A percentile compares a stretch with the other conserved stretches of the same genome.
These are phyloP conservation scores for Drosophila navojoa DNA, from an alignment of 1,140 invertebrate species.

Conservation along the genomic window DNA sequence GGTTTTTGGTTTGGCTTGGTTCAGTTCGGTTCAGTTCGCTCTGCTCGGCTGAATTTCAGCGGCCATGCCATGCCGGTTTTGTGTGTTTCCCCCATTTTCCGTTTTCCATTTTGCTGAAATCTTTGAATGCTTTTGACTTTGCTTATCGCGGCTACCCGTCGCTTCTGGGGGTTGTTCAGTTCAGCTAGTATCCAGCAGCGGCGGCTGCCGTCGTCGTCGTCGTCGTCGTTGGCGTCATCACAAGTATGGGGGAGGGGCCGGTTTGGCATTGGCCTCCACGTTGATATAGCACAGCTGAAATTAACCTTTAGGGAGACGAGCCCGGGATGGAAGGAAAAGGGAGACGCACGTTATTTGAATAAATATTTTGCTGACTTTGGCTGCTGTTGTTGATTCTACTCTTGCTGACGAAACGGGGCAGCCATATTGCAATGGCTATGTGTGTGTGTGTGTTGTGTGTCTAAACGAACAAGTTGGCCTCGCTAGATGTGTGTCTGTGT, in stretches of 20 bases:
- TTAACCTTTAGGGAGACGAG: conserved; percentile 71
- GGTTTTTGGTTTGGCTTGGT: not conserved
- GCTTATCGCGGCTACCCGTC: conserved; percentile 68
- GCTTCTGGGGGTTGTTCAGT: conserved; percentile 60
- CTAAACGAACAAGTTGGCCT: conserved; percentile 18
- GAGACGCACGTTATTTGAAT: conserved; percentile 75
- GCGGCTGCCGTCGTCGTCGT: no score
- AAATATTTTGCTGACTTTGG: conserved; percentile 81
- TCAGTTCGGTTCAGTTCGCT: conserved; percentile 5
- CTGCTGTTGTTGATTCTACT: conserved; percentile 44
- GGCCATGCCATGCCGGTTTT: conserved; percentile 30
- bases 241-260: conserved; percentile 8
- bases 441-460: conserved; percentile 7
- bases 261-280: conserved; percentile 31
- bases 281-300: conserved; percentile 72
- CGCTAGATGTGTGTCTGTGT: conserved; percentile 5
- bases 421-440: conserved; percentile 10
- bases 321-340: conserved; percentile 9
- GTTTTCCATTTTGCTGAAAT: conserved; percentile 56
- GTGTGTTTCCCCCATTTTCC: conserved; percentile 9
- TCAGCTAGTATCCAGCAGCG: conserved; percentile 38
- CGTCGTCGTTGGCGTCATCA: conserved; percentile 48
- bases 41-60: conserved; percentile 37
- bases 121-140: conserved; percentile 78
- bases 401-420: conserved; percentile 6